Evolutionary conservation across 2,113 vertebrate genomes (phyloP).

Genomic region (Naja naja): DNA sequence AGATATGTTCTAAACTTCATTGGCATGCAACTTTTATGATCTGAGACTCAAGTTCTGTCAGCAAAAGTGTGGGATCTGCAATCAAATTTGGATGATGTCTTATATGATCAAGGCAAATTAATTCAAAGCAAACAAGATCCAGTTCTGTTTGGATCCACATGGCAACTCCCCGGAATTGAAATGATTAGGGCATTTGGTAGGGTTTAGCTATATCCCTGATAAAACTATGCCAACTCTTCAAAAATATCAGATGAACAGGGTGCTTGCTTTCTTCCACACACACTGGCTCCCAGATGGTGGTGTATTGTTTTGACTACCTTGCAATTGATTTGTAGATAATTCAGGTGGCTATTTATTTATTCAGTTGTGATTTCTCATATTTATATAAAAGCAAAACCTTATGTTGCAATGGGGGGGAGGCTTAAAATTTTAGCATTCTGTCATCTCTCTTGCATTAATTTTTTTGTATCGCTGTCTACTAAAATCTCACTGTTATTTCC

Average conservation of each 20-base stretch:
- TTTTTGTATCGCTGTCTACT: neutral
- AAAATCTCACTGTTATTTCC: neutral
- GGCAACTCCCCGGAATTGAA: neutral
- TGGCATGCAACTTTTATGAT: neutral
- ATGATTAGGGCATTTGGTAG: neutral
- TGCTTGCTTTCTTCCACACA: neutral
- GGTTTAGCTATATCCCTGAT: neutral
- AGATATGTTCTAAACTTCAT: neutral
- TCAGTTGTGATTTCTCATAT: neutral
- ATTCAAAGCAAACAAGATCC: neutral
- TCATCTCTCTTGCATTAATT: neutral
- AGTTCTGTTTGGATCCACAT: neutral
- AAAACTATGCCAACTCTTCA: neutral
- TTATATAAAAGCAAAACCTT: neutral
- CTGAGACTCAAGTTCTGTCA: neutral
- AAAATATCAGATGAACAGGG: neutral
- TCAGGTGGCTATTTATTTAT: neutral
- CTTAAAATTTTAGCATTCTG: neutral
- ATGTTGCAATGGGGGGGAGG: neutral
- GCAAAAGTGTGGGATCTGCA: neutral
- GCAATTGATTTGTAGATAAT: neutral
- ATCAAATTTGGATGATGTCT: neutral
- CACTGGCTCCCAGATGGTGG: neutral
- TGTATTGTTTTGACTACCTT: neutral
- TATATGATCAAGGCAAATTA: neutral